Base-by-base conservation (phyloP, 2,113 vertebrate species). In the Callipepla californica region DNA sequence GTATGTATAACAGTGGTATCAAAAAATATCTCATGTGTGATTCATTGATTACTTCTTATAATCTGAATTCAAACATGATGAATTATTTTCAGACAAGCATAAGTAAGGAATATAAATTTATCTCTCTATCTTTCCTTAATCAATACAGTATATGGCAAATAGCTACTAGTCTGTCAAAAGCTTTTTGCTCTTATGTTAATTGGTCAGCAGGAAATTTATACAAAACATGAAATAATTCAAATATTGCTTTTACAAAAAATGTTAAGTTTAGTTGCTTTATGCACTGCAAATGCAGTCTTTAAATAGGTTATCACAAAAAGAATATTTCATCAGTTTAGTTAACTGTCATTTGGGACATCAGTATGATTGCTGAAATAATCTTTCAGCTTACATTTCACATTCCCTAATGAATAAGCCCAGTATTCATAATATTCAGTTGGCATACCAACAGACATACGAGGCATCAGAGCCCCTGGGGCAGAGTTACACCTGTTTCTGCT, bases 1-100 rank as follows among this genome's bases (percentile, higher is more conserved):
- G 19, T 51, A 44, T 57, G 67, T 51, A 34, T 44, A 89, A 10
- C 42, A 77, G 34, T 28, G 15, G 21, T 26, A 66, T 34, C 55
- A 93, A 74, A 89, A 76, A 92, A 1, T 4, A n/a, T 77, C 59
- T 84, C 69, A 34, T 14, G 48, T 79, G 53, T 85, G 67, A 65
- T 82, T 85, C 93, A 70, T 11, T 92, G 84, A 77, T 92, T 94
- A 55, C 42, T 67, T 82, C 36, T 72, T 53, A 63, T 25, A 74
- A 77, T 74, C 47, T 80, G 51, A 87, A 92, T 82, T 80, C 47
- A 59, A 83, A 30, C 42, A 51, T 19, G 50, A 77, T 80, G 55
- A 80, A 74, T 77, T 75, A 36, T 92, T 91, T 82, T 59, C 68
- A 87, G 59, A 38, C 51, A 77, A 51, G 42, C 36, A 36, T 59